phyloP scores from a whole-genome alignment of 2,113 vertebrate genomes.

The Caloenas nicobarica region DNA sequence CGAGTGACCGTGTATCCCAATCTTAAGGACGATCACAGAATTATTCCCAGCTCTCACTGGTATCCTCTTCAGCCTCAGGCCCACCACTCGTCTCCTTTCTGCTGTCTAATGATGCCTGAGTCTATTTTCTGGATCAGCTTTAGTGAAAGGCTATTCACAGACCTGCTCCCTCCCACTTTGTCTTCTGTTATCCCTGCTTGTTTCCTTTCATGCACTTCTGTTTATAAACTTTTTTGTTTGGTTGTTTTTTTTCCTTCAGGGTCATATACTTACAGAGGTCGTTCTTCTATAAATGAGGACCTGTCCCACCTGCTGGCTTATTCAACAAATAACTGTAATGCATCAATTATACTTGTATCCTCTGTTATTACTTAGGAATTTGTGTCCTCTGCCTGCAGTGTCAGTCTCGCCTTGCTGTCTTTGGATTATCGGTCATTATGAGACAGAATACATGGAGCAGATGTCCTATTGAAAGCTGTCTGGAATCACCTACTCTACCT shows the following conservation, averaged over 20 bases:
- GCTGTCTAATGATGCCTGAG: not conserved
- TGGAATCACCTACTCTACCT: not conserved
- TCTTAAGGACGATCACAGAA: not conserved
- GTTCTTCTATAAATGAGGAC: not conserved
- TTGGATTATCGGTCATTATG: not conserved
- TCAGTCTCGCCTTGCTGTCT: not conserved
- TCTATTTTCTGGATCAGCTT: not conserved
- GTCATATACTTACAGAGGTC: not conserved
- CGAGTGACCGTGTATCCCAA: not conserved
- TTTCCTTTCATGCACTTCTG: not conserved
- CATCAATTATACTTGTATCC: not conserved
- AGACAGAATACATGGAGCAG: not conserved
- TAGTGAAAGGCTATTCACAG: not conserved
- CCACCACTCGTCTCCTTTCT: not conserved
- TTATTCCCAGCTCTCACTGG: not conserved
- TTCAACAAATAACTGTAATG: not conserved
- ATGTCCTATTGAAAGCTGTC: not conserved
- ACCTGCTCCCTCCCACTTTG: not conserved
- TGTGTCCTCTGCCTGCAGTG: not conserved
- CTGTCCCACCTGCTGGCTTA: not conserved
- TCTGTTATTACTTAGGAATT: not conserved
- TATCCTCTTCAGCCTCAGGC: not conserved
- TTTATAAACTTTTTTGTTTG: no score
- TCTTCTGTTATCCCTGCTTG: accelerated
- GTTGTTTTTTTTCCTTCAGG: not conserved